phyloP scores from a whole-genome alignment of 2,797 vertebrate genomes.

The Notolepis coatsorum region DNA sequence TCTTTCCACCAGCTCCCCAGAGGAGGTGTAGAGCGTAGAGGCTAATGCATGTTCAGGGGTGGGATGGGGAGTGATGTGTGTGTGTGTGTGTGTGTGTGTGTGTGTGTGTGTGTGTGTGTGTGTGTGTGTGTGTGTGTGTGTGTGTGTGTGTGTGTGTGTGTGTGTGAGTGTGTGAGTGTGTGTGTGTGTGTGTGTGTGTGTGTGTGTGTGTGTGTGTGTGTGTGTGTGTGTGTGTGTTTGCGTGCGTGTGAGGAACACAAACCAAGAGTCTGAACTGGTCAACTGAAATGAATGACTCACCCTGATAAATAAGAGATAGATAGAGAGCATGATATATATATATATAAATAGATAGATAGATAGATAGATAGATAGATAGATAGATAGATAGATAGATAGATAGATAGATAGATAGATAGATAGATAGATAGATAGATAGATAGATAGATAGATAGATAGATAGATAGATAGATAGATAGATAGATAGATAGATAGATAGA shows the following conservation, averaged over 20 bases:
- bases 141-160: too few species aligned
- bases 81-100: neutral
- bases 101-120: neutral
- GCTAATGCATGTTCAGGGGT: neutral
- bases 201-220: neutral
- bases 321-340: neutral
- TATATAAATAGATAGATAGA: too few species aligned
- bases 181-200: neutral
- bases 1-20: conserved; percentile 52
- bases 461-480: too few species aligned
- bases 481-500: too few species aligned
- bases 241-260: conserved; percentile 3
- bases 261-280: conserved; percentile 16
- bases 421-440: neutral
- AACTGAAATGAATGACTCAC: conserved; percentile 43
- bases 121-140: too few species aligned
- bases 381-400: neutral
- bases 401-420: neutral
- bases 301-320: neutral
- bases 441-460: too few species aligned
- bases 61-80: conserved; percentile 10
- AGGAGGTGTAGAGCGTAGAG: conserved; percentile 35
- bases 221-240: neutral
- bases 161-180: conserved; percentile 7
- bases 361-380: neutral